Evolutionary conservation across 1,140 invertebrate species (phyloP).

Genomic region (Drosophila cardini): DNA sequence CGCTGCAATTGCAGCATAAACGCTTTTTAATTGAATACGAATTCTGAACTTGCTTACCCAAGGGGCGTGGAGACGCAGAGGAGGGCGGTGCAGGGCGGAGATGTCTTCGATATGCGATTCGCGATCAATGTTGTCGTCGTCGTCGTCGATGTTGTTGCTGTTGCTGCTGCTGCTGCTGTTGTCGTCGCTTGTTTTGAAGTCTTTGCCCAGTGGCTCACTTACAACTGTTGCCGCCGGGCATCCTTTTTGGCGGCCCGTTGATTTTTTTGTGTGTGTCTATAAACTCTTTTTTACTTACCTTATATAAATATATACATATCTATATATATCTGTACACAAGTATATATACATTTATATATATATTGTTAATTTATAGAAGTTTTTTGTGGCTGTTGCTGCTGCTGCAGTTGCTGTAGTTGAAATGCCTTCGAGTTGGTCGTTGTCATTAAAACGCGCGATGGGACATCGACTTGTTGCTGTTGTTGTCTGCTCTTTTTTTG

Average conservation of each 20-base stretch:
- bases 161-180: constrained; percentile 48
- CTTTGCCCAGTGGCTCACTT: constrained; percentile 79
- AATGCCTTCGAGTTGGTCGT: constrained; percentile 76
- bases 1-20: constrained; percentile 77
- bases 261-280: constrained; percentile 64
- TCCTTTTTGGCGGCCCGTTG: constrained; percentile 66
- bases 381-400: constrained; percentile 56
- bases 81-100: not conserved
- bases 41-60: constrained; percentile 49
- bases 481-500: constrained; percentile 38
- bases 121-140: constrained; percentile 71
- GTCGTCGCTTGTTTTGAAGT: constrained; percentile 59
- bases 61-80: not conserved
- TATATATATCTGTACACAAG: constrained; percentile 14
- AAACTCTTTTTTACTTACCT: constrained; percentile 46
- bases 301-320: constrained; percentile 26
- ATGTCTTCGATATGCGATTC: constrained; percentile 64
- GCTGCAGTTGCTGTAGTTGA: constrained; percentile 46
- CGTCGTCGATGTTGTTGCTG: constrained; percentile 35
- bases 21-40: constrained; percentile 83
- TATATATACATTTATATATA: constrained; percentile 51
- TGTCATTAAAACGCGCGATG: constrained; percentile 82
- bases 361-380: constrained; percentile 82
- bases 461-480: constrained; percentile 71
- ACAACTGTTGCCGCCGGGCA: constrained; percentile 67